Evolutionary conservation across 2,113 vertebrate species (phyloP), one percentile per base, ranked within the genome.

Genomic region (Salvator merianae): DNA sequence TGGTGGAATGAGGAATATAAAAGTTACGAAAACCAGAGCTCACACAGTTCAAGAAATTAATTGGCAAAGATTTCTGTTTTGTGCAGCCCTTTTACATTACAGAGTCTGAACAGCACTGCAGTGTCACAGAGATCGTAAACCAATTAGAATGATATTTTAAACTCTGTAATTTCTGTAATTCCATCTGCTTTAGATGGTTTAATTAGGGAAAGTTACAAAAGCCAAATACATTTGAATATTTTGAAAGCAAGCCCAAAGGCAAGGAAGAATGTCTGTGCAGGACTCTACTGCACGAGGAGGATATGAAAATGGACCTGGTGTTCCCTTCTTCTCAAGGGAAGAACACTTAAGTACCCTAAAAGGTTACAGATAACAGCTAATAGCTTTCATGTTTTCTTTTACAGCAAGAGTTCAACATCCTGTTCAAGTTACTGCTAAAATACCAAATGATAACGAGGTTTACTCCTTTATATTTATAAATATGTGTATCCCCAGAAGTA

Each of bases 201-300:
- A 96, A 96, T 96, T 96, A 96, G 95, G 89, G 83, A 96, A 92
- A 96, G 94, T 95, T 95, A 94, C 94, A 95, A 96, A 96, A 96
- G 96, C 95, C 96, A 96, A 96, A 95, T 94, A 96, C 93, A 96
- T 96, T 94, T 96, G 94, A 95, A 93, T 95, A 95, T 95, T 96
- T 95, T 95, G 94, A 96, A 96, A 92, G 93, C 93, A 94, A 94
- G 89, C 94, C 88, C 90, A 95, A 95, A 90, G 91, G 93, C 92
- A 95, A 94, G 91, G 93, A 93, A 93, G 92, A 91, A 92, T 93
- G 95, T 93, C 81, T 89, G 89, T 89, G 86, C 38, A 77, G 88
- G 91, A 86, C 90, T n/a, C n/a, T 90, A 90, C 90, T 95, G 90
- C 87, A 88, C 80, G 81, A 91, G 36, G 79, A 79, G 77, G 70